These are phyloP conservation scores for Leptinotarsa texana DNA, from an alignment of 1,140 invertebrate genomes.

Conservation along the genomic window DNA sequence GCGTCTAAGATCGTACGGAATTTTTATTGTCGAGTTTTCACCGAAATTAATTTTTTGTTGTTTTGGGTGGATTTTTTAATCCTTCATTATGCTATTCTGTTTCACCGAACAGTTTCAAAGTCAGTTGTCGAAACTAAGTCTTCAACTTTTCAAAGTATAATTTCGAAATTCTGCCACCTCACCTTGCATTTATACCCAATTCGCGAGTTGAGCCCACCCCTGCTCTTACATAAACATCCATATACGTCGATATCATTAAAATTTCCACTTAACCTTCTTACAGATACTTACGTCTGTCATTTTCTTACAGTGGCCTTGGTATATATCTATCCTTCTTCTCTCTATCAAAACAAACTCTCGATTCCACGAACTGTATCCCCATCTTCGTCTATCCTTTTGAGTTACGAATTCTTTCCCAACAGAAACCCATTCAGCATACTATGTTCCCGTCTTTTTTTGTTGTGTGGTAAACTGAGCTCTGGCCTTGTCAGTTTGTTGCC, in stretches of 20 bases:
- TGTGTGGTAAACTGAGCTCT: background rate
- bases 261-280: slow-evolving; percentile 19
- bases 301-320: background rate
- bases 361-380: slow-evolving; percentile 13
- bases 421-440: background rate
- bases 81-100: too few species aligned
- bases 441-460: slow-evolving; percentile 4
- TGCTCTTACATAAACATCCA: slow-evolving; percentile 13
- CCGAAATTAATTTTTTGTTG: too few species aligned
- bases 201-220: background rate
- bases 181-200: background rate
- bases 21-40: too few species aligned
- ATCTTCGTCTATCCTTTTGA: background rate
- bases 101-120: too few species aligned
- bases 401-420: background rate
- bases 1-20: too few species aligned
- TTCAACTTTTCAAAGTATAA: too few species aligned
- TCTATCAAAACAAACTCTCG: slow-evolving; percentile 14
- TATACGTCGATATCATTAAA: slow-evolving; percentile 26
- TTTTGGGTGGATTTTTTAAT: too few species aligned
- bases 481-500: slow-evolving; percentile 29
- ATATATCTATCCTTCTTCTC: slow-evolving; percentile 3
- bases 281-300: background rate
- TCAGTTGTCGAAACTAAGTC: too few species aligned
- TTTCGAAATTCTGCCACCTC: too few species aligned